Evolutionary conservation across 1,140 invertebrate species (phyloP).

Genomic region (Saccostrea cuccullata): DNA sequence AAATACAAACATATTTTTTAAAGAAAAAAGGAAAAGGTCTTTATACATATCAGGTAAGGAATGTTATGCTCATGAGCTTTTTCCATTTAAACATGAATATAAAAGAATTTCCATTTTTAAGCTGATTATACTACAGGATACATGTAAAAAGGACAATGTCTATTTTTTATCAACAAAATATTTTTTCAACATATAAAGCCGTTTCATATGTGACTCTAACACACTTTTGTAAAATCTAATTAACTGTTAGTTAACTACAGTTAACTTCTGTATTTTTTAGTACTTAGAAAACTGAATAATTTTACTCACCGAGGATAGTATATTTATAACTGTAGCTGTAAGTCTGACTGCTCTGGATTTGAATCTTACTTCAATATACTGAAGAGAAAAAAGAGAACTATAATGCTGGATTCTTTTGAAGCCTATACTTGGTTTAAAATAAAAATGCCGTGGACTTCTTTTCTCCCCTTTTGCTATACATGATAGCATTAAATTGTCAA

Average conservation of each 20-base stretch:
- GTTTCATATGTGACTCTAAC: no score
- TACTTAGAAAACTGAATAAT: no score
- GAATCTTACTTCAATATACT: conserved; percentile 60
- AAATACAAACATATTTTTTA: not conserved
- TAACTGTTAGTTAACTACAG: no score
- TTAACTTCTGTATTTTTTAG: no score
- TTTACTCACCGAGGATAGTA: conserved; percentile 40
- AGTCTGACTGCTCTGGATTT: conserved; percentile 55
- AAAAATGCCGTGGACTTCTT: no score
- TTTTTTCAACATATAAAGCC: no score
- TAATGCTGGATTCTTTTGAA: not conserved
- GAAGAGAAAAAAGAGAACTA: not conserved
- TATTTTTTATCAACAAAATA: not conserved
- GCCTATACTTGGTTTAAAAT: no score
- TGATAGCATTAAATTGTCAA: no score
- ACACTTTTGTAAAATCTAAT: no score
- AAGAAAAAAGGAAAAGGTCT: not conserved
- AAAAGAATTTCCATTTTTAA: not conserved
- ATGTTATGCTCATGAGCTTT: not conserved
- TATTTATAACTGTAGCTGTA: conserved; percentile 58
- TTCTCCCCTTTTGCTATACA: no score
- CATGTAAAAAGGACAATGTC: not conserved
- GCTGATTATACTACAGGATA: no score
- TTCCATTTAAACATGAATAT: not conserved
- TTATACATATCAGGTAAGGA: not conserved